Conservation (phyloP, 30 jellyfish, hydroid and myxozoan species). For the Sanderia malayensis region DNA sequence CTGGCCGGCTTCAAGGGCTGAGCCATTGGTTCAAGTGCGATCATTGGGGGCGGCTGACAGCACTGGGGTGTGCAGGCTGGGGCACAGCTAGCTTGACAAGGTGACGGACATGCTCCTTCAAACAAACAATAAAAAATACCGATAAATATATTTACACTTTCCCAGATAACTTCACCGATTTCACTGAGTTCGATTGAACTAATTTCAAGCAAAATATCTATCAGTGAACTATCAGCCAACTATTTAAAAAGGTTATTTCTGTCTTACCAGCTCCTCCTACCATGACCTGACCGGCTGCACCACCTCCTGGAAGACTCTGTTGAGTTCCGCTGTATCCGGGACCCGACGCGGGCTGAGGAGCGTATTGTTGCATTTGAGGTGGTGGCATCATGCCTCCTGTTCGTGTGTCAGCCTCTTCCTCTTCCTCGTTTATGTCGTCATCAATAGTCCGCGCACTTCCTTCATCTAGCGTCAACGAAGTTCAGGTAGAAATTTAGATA, state of each 20-base stretch:
- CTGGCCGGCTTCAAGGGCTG: constrained; percentile 44
- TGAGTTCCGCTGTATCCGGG: constrained; percentile 36
- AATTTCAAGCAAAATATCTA: too few species aligned
- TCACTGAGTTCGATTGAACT: too few species aligned
- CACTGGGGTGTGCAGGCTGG: constrained; percentile 80
- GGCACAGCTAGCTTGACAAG: constrained; percentile 69
- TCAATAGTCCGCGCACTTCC: constrained; percentile 60
- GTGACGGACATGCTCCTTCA: constrained; percentile 65
- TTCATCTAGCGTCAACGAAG: constrained; percentile 24
- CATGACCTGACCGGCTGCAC: constrained; percentile 40
- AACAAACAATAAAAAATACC: constrained; percentile 5
- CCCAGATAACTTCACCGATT: too few species aligned
- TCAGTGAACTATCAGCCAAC: too few species aligned
- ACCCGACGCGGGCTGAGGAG: constrained; percentile 50
- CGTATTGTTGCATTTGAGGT: constrained; percentile 19
- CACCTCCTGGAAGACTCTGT: constrained; percentile 58
- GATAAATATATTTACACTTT: too few species aligned
- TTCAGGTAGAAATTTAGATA: too few species aligned
- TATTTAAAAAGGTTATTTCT: too few species aligned
- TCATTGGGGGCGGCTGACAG: constrained; percentile 68
- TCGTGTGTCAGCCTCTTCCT: constrained; percentile 57
- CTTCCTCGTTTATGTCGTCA: constrained; percentile 41
- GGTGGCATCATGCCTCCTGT: constrained; percentile 50
- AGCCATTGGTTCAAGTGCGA: constrained; percentile 57
- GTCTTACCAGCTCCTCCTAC: constrained; percentile 45